phyloP scores from a whole-genome alignment of 1,140 invertebrate species.

The Phymastichus coffea region DNA sequence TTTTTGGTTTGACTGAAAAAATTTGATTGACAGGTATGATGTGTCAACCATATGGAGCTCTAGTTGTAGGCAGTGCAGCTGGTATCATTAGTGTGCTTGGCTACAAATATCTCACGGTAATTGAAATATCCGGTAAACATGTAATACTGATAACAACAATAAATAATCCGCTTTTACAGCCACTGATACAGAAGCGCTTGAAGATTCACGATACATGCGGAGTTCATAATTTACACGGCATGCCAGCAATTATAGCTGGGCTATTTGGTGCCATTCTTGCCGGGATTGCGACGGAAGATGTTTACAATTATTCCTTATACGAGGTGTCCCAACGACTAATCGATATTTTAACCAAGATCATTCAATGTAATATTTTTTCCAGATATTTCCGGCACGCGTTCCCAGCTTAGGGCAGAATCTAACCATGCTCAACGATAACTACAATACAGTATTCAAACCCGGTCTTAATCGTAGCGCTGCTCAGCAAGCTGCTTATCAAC shows the following conservation, averaged over 20 bases:
- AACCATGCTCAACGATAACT: constrained; percentile 43
- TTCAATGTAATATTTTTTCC: not conserved
- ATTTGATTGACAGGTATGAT: constrained; percentile 62
- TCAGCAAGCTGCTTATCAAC: constrained; percentile 78
- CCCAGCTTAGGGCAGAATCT: constrained; percentile 39
- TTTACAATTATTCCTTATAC: constrained; percentile 61
- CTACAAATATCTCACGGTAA: constrained; percentile 81
- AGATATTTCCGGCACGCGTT: constrained; percentile 50
- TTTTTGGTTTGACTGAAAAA: too few relatives aligned
- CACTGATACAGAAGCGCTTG: constrained; percentile 66
- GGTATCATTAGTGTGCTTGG: constrained; percentile 83
- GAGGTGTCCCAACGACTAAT: constrained; percentile 45
- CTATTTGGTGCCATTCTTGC: constrained; percentile 77
- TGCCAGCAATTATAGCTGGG: constrained; percentile 87
- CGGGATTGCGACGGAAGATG: constrained; percentile 64
- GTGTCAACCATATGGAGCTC: constrained; percentile 82
- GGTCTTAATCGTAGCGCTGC: constrained; percentile 65
- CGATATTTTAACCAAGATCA: not conserved
- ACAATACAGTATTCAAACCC: constrained; percentile 35
- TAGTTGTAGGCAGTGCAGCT: constrained; percentile 79
- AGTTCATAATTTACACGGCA: constrained; percentile 93
- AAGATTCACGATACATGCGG: constrained; percentile 91
- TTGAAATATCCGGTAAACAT: too few relatives aligned
- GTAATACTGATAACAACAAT: too few relatives aligned
- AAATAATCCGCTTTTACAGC: constrained; percentile 56